These are phyloP conservation scores for Guaruba guarouba DNA, from an alignment of 2,113 vertebrate genomes.

Conservation along the genomic window DNA sequence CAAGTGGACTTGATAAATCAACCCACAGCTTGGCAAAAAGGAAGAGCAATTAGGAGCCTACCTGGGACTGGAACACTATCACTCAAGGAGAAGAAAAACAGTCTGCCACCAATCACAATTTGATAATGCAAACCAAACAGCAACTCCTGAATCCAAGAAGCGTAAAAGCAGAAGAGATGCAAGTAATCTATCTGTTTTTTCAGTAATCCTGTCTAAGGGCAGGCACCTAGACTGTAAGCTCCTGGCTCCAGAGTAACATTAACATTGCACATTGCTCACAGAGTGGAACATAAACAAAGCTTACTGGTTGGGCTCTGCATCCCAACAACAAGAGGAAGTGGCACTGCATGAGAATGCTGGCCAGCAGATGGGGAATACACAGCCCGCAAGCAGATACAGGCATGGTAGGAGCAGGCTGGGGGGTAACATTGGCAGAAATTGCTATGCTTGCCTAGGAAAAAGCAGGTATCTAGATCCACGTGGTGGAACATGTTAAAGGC, in stretches of 20 bases:
- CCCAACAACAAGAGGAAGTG: rapidly evolving
- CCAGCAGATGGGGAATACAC: background rate
- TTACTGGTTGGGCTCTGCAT: background rate
- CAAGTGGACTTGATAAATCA: slow-evolving; percentile 5
- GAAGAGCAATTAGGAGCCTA: background rate
- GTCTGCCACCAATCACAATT: background rate
- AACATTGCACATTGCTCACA: background rate
- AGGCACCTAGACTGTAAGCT: background rate
- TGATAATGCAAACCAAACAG: background rate
- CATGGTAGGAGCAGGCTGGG: rapidly evolving
- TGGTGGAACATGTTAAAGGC: background rate
- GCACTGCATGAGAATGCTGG: background rate
- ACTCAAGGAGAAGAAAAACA: background rate
- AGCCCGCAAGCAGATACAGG: background rate
- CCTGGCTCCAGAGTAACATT: background rate
- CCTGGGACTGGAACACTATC: background rate
- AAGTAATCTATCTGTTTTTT: background rate
- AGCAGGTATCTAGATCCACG: background rate
- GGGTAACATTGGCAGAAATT: background rate
- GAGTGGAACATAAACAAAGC: background rate
- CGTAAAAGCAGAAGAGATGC: background rate
- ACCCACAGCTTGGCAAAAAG: background rate
- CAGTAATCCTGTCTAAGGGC: background rate
- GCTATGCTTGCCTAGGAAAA: background rate
- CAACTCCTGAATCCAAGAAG: background rate